Percentiles rank a stretch among this genome's conserved stretches.
phyloP scores from a whole-genome alignment of 2,888 invertebrate species.

The Xestia ashworthii region DNA sequence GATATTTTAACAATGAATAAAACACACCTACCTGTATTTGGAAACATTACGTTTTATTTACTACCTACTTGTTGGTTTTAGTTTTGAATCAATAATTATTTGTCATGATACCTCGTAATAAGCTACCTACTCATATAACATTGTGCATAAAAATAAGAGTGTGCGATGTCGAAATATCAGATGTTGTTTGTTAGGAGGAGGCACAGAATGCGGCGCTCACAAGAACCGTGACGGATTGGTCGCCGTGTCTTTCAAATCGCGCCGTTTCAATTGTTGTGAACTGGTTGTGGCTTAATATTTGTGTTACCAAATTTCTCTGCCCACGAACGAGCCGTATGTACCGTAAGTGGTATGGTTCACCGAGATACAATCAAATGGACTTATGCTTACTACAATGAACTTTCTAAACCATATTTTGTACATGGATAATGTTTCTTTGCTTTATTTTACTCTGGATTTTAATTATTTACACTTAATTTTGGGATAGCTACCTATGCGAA shows the following conservation, averaged over 20 bases:
- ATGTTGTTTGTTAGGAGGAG: slow-evolving; percentile 63
- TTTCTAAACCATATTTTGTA: slow-evolving; percentile 83
- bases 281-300: slow-evolving; percentile 82
- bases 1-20: neutral
- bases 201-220: slow-evolving; percentile 65
- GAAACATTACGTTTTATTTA: slow-evolving; percentile 13
- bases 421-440: slow-evolving; percentile 46
- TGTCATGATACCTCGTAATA: slow-evolving; percentile 1
- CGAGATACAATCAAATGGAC: slow-evolving; percentile 84
- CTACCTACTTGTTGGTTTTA: neutral
- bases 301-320: slow-evolving; percentile 85
- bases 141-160: slow-evolving; percentile 48
- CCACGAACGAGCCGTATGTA: slow-evolving; percentile 80
- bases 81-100: slow-evolving; percentile 4
- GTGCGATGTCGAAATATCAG: slow-evolving; percentile 58
- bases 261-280: slow-evolving; percentile 82
- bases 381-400: slow-evolving; percentile 79
- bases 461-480: neutral
- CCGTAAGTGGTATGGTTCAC: slow-evolving; percentile 82
- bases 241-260: slow-evolving; percentile 80
- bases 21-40: neutral
- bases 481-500: neutral
- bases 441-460: slow-evolving; percentile 7
- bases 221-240: slow-evolving; percentile 79
- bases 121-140: neutral